Percentiles rank a stretch among this genome's conserved stretches.
Conservation (phyloP, 2,797 vertebrate species). For the Australoheros facetus region DNA sequence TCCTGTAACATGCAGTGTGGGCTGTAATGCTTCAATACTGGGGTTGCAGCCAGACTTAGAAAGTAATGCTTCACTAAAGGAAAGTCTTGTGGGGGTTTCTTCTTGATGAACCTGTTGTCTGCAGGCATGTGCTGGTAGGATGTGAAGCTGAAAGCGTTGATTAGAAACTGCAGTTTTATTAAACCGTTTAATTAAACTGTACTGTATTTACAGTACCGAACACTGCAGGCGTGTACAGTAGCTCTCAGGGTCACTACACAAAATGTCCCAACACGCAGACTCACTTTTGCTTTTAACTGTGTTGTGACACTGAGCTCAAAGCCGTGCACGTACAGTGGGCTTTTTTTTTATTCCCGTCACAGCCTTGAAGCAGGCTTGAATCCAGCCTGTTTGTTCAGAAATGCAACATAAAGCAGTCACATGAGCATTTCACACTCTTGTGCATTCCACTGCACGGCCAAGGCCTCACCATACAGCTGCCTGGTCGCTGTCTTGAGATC, state of each 20-base stretch:
- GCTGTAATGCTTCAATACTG: not conserved
- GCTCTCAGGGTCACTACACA: conserved; percentile 16
- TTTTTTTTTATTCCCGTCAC: conserved; percentile 20
- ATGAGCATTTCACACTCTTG: conserved; percentile 13
- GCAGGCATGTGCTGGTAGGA: not conserved
- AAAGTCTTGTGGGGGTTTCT: not conserved
- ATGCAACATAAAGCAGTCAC: conserved; percentile 17
- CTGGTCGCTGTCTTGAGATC: conserved; percentile 29
- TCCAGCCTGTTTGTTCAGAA: conserved; percentile 36
- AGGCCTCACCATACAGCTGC: conserved; percentile 27
- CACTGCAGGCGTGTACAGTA: not conserved
- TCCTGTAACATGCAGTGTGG: not conserved
- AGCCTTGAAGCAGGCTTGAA: conserved; percentile 45
- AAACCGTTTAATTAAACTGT: not conserved
- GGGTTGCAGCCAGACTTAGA: not conserved
- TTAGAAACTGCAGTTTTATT: not conserved
- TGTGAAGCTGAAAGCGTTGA: not conserved
- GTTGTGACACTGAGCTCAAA: conserved; percentile 2
- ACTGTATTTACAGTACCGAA: conserved; percentile 6
- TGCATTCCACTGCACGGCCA: conserved; percentile 39
- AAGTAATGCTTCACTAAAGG: conserved; percentile 7
- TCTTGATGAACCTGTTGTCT: not conserved
- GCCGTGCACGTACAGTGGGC: not conserved
- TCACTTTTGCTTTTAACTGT: conserved; percentile 17
- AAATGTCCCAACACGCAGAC: conserved; percentile 18